Base-by-base conservation (phyloP, 2,113 vertebrate genomes). In the Brevimyrus niger region DNA sequence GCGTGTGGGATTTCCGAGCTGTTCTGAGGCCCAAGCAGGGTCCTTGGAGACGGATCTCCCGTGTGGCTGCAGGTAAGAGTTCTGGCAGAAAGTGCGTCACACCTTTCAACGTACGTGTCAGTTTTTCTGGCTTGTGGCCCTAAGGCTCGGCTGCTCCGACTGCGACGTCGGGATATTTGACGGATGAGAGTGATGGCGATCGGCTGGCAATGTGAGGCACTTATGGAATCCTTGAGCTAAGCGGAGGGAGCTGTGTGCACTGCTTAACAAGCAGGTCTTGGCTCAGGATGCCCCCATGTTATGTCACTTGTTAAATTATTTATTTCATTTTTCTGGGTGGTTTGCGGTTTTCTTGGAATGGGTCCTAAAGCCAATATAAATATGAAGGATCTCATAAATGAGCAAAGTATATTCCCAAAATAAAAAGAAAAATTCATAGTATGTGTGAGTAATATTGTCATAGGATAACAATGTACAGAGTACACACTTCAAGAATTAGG, bases 311-410 rank as follows among this genome's bases (percentile, higher is more conserved):
- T 27, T 23, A 27, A 47, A 48, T 69, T n/a, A 69, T 47, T 88
- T 58, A 86, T 86, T 13, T n/a, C 2, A 7, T 50, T 48, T 6
- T 85, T 50, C n/a, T 85, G 46, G 83, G 83, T 50, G 46, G 46
- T 3, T n/a, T 85, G 46, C 47, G 23, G n/a, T 47, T 44, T 86
- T 84, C 38, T 27, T 11, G 21, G 51, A 83, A 55, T 44, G 76
- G 8, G 23, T 15, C 48, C 69, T 27, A 31, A 27, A 84, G 85
- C 85, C 86, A 91, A 88, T 90, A 31, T 90, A 51, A 89, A 90
- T 76, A 47, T 88, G 90, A 90, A 86, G 50, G 84, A 91, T 23
- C 65, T 42, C 80, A 86, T 0, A 73, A 51, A 50, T 15, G 87
- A 38, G 51, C n/a, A 65, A 48, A 21, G n/a, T 50, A 27, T 50